Evolutionary conservation across 2,888 invertebrate genomes (phyloP).

Genomic region (Tetropium fuscum): DNA sequence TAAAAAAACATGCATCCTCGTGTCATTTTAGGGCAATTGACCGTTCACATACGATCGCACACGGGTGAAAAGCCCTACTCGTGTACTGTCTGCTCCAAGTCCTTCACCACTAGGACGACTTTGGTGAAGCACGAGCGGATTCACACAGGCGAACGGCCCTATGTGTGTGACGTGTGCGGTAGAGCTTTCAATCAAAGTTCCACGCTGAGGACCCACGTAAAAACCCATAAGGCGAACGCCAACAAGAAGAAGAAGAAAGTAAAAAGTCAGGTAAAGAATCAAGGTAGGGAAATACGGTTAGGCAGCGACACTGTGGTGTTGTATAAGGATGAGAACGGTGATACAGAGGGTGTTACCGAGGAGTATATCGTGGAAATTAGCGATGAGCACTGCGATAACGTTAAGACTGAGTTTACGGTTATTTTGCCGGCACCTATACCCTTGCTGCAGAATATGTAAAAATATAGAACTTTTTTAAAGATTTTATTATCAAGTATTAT

Average conservation of each 20-base stretch:
- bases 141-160: constrained; percentile 61
- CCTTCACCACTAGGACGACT: constrained; percentile 54
- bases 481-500: too few relatives aligned
- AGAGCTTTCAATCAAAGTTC: constrained; percentile 58
- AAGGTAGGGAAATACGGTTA: constrained; percentile 1
- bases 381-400: constrained; percentile 17
- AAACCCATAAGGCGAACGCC: constrained; percentile 42
- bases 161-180: constrained; percentile 56
- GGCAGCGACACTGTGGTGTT: constrained; percentile 15
- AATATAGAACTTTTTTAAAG: background rate
- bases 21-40: constrained; percentile 31
- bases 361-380: constrained; percentile 22
- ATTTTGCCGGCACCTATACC: constrained; percentile 25
- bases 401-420: constrained; percentile 22
- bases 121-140: constrained; percentile 55
- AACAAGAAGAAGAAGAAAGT: constrained; percentile 15
- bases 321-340: constrained; percentile 11
- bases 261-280: background rate
- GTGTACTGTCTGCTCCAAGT: constrained; percentile 53
- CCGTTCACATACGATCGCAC: constrained; percentile 30
- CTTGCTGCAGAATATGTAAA: constrained; percentile 22
- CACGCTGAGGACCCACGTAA: constrained; percentile 55
- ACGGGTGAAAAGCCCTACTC: constrained; percentile 40
- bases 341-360: background rate
- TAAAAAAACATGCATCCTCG: too few relatives aligned